Conservation (phyloP, 2,888 invertebrate species). For the Branchellion lobata region DNA sequence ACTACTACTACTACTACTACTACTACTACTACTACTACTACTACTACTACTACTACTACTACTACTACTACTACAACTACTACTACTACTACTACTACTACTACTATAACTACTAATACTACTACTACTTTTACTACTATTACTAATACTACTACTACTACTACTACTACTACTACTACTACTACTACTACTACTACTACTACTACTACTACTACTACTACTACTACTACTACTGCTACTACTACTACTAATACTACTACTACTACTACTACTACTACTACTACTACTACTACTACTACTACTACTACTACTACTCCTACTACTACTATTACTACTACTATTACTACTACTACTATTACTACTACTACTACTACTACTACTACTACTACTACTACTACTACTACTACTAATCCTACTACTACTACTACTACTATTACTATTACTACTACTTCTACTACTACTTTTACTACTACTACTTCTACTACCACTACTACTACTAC, state of each 20-base stretch:
- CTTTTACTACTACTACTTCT: slow-evolving; percentile 24
- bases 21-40: slow-evolving; percentile 40
- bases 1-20: slow-evolving; percentile 38
- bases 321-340: slow-evolving; percentile 26
- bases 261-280: slow-evolving; percentile 38
- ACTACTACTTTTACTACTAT: slow-evolving; percentile 30
- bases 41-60: slow-evolving; percentile 41
- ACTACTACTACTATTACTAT: slow-evolving; percentile 36
- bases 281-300: slow-evolving; percentile 41
- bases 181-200: slow-evolving; percentile 30
- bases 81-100: slow-evolving; percentile 35
- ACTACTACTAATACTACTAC: slow-evolving; percentile 38
- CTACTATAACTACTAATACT: slow-evolving; percentile 24
- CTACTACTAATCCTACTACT: slow-evolving; percentile 35
- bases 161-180: slow-evolving; percentile 35
- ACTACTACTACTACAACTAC: slow-evolving; percentile 36
- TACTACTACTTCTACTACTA: slow-evolving; percentile 27
- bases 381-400: slow-evolving; percentile 38
- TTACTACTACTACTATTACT: slow-evolving; percentile 1
- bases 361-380: slow-evolving; percentile 34
- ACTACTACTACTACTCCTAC: slow-evolving; percentile 39
- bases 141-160: slow-evolving; percentile 2
- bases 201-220: slow-evolving; percentile 39
- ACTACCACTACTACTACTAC: slow-evolving; percentile 34
- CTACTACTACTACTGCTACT: slow-evolving; percentile 40